phyloP scores from a whole-genome alignment of 2,888 invertebrate species.

The Tetrapedia diversipes region DNA sequence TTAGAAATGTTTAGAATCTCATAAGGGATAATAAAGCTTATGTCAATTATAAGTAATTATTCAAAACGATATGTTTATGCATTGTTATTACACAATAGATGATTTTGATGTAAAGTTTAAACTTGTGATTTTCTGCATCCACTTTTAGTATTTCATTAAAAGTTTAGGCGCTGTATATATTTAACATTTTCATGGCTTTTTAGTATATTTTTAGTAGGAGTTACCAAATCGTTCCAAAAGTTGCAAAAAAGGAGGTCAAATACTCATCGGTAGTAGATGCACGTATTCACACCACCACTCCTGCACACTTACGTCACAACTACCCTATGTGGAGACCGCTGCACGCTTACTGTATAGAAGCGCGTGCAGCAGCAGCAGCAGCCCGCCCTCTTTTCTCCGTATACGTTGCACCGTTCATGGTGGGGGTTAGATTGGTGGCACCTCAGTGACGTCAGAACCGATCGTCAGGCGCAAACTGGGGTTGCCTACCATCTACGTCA shows the following conservation, averaged over 20 bases:
- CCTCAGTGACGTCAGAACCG: constrained; percentile 67
- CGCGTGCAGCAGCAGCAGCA: constrained; percentile 27
- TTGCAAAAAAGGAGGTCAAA: neutral
- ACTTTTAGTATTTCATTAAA: no score
- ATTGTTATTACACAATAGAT: neutral
- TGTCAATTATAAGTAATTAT: no score
- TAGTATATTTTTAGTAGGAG: neutral
- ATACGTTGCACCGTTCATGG: constrained; percentile 30
- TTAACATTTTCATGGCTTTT: neutral
- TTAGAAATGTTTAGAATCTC: neutral
- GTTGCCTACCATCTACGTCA: constrained; percentile 69
- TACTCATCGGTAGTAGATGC: constrained; percentile 14
- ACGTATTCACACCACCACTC: constrained; percentile 5
- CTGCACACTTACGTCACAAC: constrained; percentile 30
- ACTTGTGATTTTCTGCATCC: neutral
- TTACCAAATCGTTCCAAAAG: constrained; percentile 9
- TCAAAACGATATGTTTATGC: neutral
- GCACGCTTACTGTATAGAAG: constrained; percentile 19
- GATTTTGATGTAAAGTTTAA: no score
- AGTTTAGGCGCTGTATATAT: neutral
- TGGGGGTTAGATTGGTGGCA: constrained; percentile 53
- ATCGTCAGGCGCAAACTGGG: constrained; percentile 69
- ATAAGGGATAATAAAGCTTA: no score
- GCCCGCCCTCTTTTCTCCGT: constrained; percentile 36
- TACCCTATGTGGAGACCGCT: constrained; percentile 16